Evolutionary conservation across 1,140 invertebrate species (phyloP), one percentile per base, ranked within the genome.

Genomic region (Cherax destructor): DNA sequence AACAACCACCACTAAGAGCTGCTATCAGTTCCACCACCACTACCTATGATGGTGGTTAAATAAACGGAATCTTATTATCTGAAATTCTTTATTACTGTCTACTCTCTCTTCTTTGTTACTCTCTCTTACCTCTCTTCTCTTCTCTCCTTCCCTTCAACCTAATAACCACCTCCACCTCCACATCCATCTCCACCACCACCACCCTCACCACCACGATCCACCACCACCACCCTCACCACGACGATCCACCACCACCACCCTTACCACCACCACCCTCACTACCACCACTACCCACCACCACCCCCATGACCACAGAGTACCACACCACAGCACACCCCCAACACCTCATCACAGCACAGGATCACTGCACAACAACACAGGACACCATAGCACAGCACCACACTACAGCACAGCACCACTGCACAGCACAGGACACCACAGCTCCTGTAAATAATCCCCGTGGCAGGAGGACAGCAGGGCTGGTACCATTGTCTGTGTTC

Each of bases 401-500:
- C 52, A 4, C 21, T 18, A 6, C 47, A 49, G 41, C 56, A 24
- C n/a, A 9, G 13, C 13, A 41, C 21, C 78, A 16, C 86, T n/a
- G 59, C n/a, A 11, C 30, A 47, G 21, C 65, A 69, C 65, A 21
- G 59, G 10, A 11, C 30, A 47, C 7, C 65, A 69, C 65, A 21
- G 24, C 9, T 49, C 24, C 74, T 49, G 50, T 24, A 10, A 11
- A 52, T 85, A 1, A 21, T 61, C 56, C 59, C 52, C 61, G 61
- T 56, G 49, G n/a, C 72, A 4, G 52, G 49, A 86, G 47, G n/a
- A 52, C 49, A 30, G 24, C 78, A 79, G 21, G 52, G 49, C 47
- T 79, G n/a, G 78, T 52, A 41, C 86, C 74, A 52, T 80, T 88
- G 86, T 88, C 77, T 80, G 86, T 69, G 78, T 80, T 88, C 86